These are phyloP conservation scores for Phasianus colchicus DNA, from an alignment of 2,113 vertebrate genomes.

Conservation along the genomic window DNA sequence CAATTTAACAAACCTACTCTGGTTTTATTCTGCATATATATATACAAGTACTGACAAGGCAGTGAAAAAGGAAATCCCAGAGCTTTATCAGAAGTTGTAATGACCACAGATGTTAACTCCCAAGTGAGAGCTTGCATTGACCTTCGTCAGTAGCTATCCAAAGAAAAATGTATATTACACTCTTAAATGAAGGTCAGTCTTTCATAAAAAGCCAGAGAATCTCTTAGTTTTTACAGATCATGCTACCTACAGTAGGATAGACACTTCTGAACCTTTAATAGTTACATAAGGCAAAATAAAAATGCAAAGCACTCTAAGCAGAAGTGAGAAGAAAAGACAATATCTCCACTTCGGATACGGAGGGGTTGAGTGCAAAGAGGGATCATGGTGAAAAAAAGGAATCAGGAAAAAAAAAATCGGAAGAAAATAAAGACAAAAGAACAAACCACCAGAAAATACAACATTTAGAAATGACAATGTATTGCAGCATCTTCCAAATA, in stretches of 20 bases:
- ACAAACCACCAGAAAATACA: neutral
- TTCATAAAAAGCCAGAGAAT: neutral
- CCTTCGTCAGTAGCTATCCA: neutral
- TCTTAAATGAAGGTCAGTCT: neutral
- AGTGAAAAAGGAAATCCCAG: neutral
- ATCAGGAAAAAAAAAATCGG: neutral
- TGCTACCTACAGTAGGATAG: neutral
- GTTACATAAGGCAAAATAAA: neutral
- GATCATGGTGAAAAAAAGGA: neutral
- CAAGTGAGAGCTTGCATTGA: neutral
- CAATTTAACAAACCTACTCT: neutral
- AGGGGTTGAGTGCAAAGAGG: neutral
- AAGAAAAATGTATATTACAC: neutral
- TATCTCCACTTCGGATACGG: neutral
- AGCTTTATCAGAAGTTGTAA: neutral
- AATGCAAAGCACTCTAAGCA: neutral
- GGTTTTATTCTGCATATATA: neutral
- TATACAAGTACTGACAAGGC: neutral
- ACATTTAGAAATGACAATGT: neutral
- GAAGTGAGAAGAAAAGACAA: neutral
- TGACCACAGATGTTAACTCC: neutral
- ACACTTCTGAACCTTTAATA: neutral
- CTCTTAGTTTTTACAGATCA: neutral
- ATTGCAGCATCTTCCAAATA: neutral
- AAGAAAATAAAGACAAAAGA: neutral